Evolutionary conservation across 2,888 invertebrate species (phyloP).

Genomic region (Crematogaster levior): DNA sequence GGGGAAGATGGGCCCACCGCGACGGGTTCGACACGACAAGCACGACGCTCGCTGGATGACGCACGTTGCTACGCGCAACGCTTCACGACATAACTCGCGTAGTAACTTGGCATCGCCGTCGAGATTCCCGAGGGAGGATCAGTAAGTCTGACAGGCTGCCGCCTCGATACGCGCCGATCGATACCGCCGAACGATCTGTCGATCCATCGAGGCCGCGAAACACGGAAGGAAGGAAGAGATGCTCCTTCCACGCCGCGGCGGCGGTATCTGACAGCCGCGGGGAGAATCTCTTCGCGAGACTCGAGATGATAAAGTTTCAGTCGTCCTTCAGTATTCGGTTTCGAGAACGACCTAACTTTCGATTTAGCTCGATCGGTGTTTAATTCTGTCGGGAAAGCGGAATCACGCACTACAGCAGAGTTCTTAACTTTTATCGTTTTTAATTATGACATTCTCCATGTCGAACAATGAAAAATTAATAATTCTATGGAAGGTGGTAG

Average conservation of each 20-base stretch:
- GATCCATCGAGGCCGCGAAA: conserved; percentile 51
- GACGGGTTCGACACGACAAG: too few species aligned
- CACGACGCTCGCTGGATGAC: too few species aligned
- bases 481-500: too few species aligned
- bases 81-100: conserved; percentile 44
- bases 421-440: too few species aligned
- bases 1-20: too few species aligned
- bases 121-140: conserved; percentile 1
- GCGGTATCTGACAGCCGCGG: conserved; percentile 1
- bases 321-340: neutral
- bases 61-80: neutral
- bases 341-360: neutral
- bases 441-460: too few species aligned
- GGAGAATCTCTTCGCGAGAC: neutral
- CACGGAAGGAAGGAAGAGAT: neutral
- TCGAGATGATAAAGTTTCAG: neutral
- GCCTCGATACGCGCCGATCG: conserved; percentile 58
- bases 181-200: conserved; percentile 69
- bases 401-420: too few species aligned
- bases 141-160: conserved; percentile 47
- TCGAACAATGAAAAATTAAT: too few species aligned
- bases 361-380: neutral
- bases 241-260: neutral
- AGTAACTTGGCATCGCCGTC: conserved; percentile 19
- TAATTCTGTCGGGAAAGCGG: too few species aligned